These are phyloP conservation scores for Lithophane ornitopus DNA, from an alignment of 2,888 invertebrate species.

Conservation along the genomic window DNA sequence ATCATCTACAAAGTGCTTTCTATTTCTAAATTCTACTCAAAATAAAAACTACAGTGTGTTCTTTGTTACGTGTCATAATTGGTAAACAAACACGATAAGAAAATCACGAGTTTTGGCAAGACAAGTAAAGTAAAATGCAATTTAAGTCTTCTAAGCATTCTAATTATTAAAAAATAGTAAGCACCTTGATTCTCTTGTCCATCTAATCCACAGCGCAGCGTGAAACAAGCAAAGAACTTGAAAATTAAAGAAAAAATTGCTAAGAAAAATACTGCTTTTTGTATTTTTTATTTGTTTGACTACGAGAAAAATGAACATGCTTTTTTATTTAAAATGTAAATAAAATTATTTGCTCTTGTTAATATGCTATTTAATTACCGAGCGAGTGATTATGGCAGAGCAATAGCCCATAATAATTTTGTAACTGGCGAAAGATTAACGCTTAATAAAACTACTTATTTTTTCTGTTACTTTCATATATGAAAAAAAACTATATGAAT, in stretches of 20 bases:
- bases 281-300: background rate
- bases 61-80: background rate
- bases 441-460: background rate
- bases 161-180: constrained; percentile 38
- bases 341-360: background rate
- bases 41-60: constrained; percentile 36
- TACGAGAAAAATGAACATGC: background rate
- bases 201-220: constrained; percentile 59
- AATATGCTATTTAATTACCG: background rate
- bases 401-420: background rate
- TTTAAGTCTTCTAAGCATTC: constrained; percentile 20
- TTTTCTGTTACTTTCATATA: background rate
- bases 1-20: constrained; percentile 33
- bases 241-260: constrained; percentile 14
- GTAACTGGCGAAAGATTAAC: background rate
- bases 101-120: background rate
- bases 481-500: background rate
- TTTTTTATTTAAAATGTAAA: background rate
- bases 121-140: constrained; percentile 14
- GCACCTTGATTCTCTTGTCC: constrained; percentile 62
- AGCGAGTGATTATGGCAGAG: background rate
- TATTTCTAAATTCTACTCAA: constrained; percentile 38
- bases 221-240: constrained; percentile 56
- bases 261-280: background rate
- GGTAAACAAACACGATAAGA: background rate